phyloP scores from a whole-genome alignment of 2,113 vertebrate genomes.

The Otis tarda region DNA sequence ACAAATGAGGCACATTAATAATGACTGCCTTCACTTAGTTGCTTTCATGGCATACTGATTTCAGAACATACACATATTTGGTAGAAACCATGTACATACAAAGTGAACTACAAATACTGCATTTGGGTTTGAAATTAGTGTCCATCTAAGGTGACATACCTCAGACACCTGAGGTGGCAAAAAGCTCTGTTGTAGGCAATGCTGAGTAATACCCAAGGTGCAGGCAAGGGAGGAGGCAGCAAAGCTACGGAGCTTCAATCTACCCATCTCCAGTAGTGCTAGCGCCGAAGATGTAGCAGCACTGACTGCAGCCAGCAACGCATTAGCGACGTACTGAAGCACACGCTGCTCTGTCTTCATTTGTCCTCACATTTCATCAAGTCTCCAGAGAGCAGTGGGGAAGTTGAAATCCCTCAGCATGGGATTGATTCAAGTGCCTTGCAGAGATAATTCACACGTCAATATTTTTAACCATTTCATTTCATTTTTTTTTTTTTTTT shows the following conservation, averaged over 20 bases:
- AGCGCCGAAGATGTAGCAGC: background rate
- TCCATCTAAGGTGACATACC: background rate
- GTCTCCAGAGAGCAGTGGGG: background rate
- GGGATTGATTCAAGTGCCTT: background rate
- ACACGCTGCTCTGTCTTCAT: background rate
- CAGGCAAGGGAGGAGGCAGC: background rate
- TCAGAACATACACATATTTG: background rate
- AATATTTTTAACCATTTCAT: slow-evolving; percentile 52
- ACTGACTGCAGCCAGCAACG: background rate
- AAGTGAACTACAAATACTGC: rapidly evolving
- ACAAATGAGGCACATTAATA: background rate
- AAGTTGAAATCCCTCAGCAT: background rate
- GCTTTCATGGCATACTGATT: background rate
- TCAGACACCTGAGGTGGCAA: background rate
- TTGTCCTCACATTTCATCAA: background rate
- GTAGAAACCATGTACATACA: rapidly evolving
- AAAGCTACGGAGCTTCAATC: background rate
- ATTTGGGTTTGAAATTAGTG: background rate
- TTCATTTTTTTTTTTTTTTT: background rate
- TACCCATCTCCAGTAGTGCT: background rate
- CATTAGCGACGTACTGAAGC: background rate
- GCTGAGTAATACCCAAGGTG: background rate
- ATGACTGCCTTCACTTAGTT: background rate
- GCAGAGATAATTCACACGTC: slow-evolving; percentile 1
- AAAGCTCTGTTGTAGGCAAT: background rate